Conservation (phyloP, 2,113 vertebrate species). For the Smithornis capensis region DNA sequence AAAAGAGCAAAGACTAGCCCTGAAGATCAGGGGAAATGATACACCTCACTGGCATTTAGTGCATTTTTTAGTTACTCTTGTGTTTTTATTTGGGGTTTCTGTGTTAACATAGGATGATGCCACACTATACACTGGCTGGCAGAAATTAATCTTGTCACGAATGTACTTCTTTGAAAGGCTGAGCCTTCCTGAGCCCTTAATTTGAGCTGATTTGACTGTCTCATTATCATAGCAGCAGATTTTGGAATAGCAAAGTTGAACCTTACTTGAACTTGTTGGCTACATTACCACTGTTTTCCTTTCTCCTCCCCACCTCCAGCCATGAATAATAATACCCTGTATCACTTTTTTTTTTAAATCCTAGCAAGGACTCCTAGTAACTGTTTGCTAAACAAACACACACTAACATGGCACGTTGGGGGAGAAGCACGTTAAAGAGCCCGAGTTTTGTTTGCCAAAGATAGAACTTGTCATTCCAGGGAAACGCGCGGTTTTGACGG, state of each 20-base stretch:
- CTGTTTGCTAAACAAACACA: conserved; percentile 33
- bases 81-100: neutral
- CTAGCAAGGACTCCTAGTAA: neutral
- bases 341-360: neutral
- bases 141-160: conserved; percentile 24
- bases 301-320: conserved; percentile 4
- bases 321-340: neutral
- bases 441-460: conserved; percentile 4
- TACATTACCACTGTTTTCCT: neutral
- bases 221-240: conserved; percentile 35
- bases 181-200: conserved; percentile 41
- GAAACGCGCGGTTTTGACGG: neutral
- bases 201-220: conserved; percentile 41
- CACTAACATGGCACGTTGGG: neutral
- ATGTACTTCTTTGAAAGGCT: conserved; percentile 20
- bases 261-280: conserved; percentile 28
- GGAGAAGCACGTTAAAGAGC: neutral
- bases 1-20: neutral
- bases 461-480: conserved; percentile 4
- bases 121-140: neutral
- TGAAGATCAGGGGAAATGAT: neutral
- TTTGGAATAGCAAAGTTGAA: conserved; percentile 28
- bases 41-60: neutral
- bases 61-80: neutral
- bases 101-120: neutral